Evolutionary conservation across 2,113 vertebrate genomes (phyloP).

Genomic region (Hyaena hyaena): DNA sequence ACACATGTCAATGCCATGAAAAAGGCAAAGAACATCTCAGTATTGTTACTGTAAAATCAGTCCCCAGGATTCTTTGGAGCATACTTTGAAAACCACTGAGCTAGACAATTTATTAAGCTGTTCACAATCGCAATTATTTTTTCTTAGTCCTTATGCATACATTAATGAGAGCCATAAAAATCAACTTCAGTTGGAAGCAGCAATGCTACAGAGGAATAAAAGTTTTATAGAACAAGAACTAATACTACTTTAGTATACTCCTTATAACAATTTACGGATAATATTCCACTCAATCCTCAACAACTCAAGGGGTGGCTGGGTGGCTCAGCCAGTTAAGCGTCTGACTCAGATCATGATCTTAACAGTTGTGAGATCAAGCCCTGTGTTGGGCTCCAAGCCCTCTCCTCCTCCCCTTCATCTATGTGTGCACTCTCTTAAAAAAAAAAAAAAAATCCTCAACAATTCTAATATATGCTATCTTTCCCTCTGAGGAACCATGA

Average conservation of each 20-base stretch:
- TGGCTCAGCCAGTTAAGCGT: too few species aligned
- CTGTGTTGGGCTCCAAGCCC: too few species aligned
- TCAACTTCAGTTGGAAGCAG: neutral
- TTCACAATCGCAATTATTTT: conserved; percentile 24
- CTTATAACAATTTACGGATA: neutral
- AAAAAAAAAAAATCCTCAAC: neutral
- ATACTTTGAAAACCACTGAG: conserved; percentile 25
- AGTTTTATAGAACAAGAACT: neutral
- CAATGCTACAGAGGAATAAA: neutral
- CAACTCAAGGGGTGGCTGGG: neutral
- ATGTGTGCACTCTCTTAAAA: too few species aligned
- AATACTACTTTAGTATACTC: neutral
- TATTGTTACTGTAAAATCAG: neutral
- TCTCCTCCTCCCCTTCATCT: too few species aligned
- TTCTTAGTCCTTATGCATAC: neutral
- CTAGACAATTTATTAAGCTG: conserved; percentile 24
- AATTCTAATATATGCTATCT: neutral
- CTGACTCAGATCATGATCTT: too few species aligned
- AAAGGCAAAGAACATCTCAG: conserved; percentile 13
- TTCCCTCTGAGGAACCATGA: neutral
- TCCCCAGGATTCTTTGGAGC: neutral
- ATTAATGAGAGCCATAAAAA: neutral
- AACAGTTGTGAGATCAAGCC: too few species aligned
- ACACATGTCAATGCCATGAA: neutral
- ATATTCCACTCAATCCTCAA: conserved; percentile 1